Percentiles rank a stretch among this genome's conserved stretches.
phyloP scores from a whole-genome alignment of 2,888 invertebrate species.

The Athripsodes cinereus region DNA sequence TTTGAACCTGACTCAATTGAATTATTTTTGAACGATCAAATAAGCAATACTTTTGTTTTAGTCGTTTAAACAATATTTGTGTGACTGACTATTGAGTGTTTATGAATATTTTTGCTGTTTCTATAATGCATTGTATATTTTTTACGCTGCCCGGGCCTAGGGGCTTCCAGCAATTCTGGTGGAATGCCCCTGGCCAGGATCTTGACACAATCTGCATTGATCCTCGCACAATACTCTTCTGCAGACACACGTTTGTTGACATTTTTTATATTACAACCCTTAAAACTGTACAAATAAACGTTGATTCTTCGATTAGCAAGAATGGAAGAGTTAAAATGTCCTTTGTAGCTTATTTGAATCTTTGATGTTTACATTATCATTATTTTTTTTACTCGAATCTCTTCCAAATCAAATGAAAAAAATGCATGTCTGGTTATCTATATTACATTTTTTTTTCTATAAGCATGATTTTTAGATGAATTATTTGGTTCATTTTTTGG shows the following conservation, averaged over 20 bases:
- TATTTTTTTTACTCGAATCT: too few relatives aligned
- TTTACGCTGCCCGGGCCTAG: constrained; percentile 17
- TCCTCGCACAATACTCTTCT: constrained; percentile 24
- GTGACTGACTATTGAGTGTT: neutral
- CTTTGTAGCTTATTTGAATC: too few relatives aligned
- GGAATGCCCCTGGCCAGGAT: constrained; percentile 26
- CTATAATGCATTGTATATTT: constrained; percentile 10
- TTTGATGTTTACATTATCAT: too few relatives aligned
- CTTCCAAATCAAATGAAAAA: too few relatives aligned
- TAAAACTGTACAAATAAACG: too few relatives aligned
- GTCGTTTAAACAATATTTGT: neutral
- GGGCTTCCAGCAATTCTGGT: constrained; percentile 17
- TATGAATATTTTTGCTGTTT: neutral
- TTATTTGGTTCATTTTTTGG: too few relatives aligned
- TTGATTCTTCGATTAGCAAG: too few relatives aligned
- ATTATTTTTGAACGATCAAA: neutral
- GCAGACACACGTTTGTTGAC: constrained; percentile 26
- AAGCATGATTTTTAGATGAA: too few relatives aligned
- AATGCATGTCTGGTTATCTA: too few relatives aligned
- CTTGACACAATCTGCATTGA: constrained; percentile 25
- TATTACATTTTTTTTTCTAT: too few relatives aligned
- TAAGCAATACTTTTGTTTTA: neutral
- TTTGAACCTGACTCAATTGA: neutral
- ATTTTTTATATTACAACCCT: too few relatives aligned
- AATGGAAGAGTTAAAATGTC: too few relatives aligned